Conservation (phyloP, 2,797 vertebrate genomes). For the Schizothorax lantsangensis region DNA sequence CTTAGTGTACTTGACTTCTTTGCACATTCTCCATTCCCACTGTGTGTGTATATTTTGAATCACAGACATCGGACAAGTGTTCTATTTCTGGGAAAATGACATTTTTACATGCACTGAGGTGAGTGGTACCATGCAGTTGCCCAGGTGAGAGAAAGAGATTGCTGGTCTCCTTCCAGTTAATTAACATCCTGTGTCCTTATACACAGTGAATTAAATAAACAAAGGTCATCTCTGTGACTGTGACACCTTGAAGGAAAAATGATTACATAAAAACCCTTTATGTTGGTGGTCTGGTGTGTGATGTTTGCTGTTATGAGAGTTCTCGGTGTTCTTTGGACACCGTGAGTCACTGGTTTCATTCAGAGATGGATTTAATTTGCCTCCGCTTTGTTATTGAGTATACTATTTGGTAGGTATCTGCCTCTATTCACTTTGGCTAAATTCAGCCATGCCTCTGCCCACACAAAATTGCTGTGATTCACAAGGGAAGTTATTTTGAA, state of each 20-base stretch:
- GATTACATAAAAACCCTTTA: conserved; percentile 55
- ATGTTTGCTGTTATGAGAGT: conserved; percentile 53
- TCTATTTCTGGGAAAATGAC: conserved; percentile 11
- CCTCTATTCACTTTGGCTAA: not conserved
- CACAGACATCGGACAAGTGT: not conserved
- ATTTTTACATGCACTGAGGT: conserved; percentile 26
- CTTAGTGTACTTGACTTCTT: not conserved
- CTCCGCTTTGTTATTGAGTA: not conserved
- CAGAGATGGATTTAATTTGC: conserved; percentile 13
- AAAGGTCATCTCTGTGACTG: conserved; percentile 53
- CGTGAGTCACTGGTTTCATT: conserved; percentile 21
- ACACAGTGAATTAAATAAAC: conserved; percentile 59
- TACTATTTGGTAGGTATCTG: not conserved
- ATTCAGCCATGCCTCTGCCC: not conserved
- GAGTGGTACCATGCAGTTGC: conserved; percentile 18
- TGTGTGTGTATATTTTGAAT: not conserved
- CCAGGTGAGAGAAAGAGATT: conserved; percentile 42
- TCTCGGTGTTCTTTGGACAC: conserved; percentile 42
- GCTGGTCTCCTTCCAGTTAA: conserved; percentile 62
- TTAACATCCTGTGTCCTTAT: conserved; percentile 65
- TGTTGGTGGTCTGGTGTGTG: not conserved
- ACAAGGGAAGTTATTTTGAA: not conserved
- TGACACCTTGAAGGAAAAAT: conserved; percentile 29
- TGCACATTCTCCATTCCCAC: not conserved
- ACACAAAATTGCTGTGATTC: conserved; percentile 9